Evolutionary conservation across 2,797 vertebrate genomes (phyloP).

Genomic region (Tiaroga cobitis): DNA sequence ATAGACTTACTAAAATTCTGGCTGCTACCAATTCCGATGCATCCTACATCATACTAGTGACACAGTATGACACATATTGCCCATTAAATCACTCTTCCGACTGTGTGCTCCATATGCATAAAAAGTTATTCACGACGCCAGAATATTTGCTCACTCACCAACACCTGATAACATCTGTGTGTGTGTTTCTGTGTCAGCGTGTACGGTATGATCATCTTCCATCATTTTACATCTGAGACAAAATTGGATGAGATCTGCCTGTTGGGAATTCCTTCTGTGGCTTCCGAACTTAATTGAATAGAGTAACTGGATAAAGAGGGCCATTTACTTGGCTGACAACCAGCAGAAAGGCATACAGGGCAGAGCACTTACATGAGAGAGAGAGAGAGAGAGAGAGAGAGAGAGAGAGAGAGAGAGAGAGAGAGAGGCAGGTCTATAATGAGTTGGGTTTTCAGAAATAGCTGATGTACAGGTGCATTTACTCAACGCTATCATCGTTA

Average conservation of each 20-base stretch:
- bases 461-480: conserved; percentile 6
- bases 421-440: background rate
- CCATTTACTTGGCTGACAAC: conserved; percentile 30
- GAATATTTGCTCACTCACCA: background rate
- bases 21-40: background rate
- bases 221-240: background rate
- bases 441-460: conserved; percentile 10
- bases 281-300: conserved; percentile 35
- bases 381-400: too few species aligned
- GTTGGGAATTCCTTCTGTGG: conserved; percentile 31
- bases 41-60: background rate
- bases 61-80: background rate
- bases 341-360: conserved; percentile 11
- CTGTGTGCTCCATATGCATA: background rate
- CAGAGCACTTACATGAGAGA: conserved; percentile 5
- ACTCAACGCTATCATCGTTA: background rate
- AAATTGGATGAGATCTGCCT: conserved; percentile 28
- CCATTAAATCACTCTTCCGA: background rate
- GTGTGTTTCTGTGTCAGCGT: conserved; percentile 1
- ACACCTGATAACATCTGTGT: background rate
- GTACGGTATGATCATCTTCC: background rate
- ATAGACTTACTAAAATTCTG: background rate
- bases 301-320: conserved; percentile 38
- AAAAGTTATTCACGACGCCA: background rate
- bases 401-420: background rate